phyloP scores from a whole-genome alignment of 1,140 invertebrate species.

The Stenopsyche tienmushanensis region DNA sequence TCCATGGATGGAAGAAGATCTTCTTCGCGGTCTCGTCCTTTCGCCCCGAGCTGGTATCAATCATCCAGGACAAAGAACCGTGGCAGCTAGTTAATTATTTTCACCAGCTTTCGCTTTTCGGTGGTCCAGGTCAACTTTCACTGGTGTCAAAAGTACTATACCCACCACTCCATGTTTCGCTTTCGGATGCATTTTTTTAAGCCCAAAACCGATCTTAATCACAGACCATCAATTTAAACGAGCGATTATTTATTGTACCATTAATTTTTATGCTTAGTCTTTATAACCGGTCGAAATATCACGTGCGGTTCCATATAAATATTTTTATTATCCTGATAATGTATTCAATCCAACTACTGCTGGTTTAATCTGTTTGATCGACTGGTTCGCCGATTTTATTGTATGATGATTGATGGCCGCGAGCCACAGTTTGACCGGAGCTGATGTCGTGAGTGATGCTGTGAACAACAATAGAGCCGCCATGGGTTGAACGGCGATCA shows the following conservation, averaged over 20 bases:
- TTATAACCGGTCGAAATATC: background rate
- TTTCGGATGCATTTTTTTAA: background rate
- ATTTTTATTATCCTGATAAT: background rate
- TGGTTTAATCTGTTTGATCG: too few relatives aligned
- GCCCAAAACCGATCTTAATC: background rate
- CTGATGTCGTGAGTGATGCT: too few relatives aligned
- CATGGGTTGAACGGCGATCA: background rate
- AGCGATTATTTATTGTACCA: background rate
- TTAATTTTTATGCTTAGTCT: slow-evolving; percentile 1
- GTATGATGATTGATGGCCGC: too few relatives aligned
- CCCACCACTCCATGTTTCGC: background rate
- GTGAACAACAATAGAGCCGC: too few relatives aligned
- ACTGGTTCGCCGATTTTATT: too few relatives aligned
- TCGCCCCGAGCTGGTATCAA: background rate
- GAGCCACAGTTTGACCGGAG: too few relatives aligned
- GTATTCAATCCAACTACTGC: too few relatives aligned
- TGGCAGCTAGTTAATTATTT: slow-evolving; percentile 9
- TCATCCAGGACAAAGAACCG: background rate
- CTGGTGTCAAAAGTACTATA: background rate
- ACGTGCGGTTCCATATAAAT: background rate
- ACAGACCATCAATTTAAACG: background rate
- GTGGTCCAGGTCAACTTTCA: slow-evolving; percentile 15
- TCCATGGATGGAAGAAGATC: too few relatives aligned
- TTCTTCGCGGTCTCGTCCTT: background rate
- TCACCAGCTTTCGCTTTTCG: slow-evolving; percentile 7